Base-by-base conservation (phyloP, 2,797 vertebrate genomes). In the Neoniphon sammara region DNA sequence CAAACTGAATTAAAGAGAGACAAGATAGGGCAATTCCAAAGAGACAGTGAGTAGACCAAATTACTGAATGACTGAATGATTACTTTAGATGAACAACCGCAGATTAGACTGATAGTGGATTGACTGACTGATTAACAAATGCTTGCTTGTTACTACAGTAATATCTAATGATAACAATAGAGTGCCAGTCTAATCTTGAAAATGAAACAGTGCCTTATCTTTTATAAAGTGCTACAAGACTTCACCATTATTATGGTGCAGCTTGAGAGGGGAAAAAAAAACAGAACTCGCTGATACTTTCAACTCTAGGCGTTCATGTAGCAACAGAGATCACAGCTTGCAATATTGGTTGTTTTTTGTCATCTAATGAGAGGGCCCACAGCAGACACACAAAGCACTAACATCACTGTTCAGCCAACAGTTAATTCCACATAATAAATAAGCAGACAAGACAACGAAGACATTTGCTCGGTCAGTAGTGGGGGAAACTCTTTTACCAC, bases 191-290 rank as follows among this genome's bases (percentile, higher is more conserved):
- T 81, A 71, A 63, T 73, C 21, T 55, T 72, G 39, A 82, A 82
- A 87, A 5, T n/a, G 18, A 82, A 80, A 85, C 60, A 82, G 78
- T 88, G 77, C 70, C 15, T 82, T 53, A 61, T 42, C 81, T 7
- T 18, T 81, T 46, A 83, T 88, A 86, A 90, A 92, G 88, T 92
- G 91, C 89, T 73, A 84, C 17, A 46, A 67, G 49, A 59, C 58
- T 18, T 44, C 59, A 84, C 61, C 42, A 65, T 39, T 67, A 14
- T 62, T 76, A 77, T 71, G 53, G 25, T 23, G 3, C 23, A 44
- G 4, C 39, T 20, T 67, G 15, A 83, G 62, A 20, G 68, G 54
- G 25, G 8, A 6, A 66, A 60, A 15, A 57, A 57, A 58, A 52
- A 8, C 62, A 65, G 58, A 5, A 36, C 82, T 72, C 75, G 66